These are phyloP conservation scores for Dasysyrphus albostriatus DNA, from an alignment of 2,888 invertebrate species.

Conservation along the genomic window DNA sequence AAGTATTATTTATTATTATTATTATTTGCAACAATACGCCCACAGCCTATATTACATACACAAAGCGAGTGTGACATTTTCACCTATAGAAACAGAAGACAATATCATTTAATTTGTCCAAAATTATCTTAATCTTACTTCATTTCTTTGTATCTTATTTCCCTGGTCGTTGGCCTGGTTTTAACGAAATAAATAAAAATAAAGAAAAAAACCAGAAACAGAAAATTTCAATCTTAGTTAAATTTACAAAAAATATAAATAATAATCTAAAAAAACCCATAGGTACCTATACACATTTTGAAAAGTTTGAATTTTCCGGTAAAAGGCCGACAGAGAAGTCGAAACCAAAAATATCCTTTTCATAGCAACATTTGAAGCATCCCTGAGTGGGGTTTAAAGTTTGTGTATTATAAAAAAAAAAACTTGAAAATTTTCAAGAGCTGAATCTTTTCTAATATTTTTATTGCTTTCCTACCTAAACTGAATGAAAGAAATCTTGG, in stretches of 20 bases:
- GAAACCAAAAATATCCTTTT: conserved; percentile 44
- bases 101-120: conserved; percentile 71
- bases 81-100: conserved; percentile 64
- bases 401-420: conserved; percentile 4
- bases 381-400: conserved; percentile 9
- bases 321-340: conserved; percentile 32
- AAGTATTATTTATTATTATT: too few species aligned
- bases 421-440: conserved; percentile 30
- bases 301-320: conserved; percentile 32
- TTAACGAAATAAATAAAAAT: too few species aligned
- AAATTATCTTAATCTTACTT: conserved; percentile 69
- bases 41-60: neutral
- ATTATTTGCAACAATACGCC: neutral
- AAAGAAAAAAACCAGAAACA: conserved; percentile 51
- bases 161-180: neutral
- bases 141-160: conserved; percentile 5
- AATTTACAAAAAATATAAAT: conserved; percentile 65
- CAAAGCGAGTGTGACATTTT: conserved; percentile 62
- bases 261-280: conserved; percentile 65
- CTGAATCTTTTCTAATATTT: conserved; percentile 59
- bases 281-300: conserved; percentile 55
- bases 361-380: conserved; percentile 51
- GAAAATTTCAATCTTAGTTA: conserved; percentile 48
- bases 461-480: conserved; percentile 54
- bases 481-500: conserved; percentile 45